These are phyloP conservation scores for Eudyptes chrysolophus DNA, from an alignment of 2,113 vertebrate species.

Conservation along the genomic window DNA sequence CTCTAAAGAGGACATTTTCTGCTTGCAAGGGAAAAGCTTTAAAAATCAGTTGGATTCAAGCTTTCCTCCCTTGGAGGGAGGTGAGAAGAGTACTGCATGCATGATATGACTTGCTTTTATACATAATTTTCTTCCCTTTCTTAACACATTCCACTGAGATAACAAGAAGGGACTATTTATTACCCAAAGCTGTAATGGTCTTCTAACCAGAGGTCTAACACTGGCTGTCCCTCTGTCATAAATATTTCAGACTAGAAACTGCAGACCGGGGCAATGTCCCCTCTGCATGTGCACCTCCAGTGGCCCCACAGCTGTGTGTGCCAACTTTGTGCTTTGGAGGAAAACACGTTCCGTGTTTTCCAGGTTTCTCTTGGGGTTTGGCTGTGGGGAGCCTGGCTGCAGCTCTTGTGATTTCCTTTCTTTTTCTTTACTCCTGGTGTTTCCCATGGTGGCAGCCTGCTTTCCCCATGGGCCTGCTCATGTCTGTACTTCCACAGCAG, in stretches of 20 bases:
- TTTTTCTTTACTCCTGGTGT: background rate
- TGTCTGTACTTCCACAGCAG: background rate
- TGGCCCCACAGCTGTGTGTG: background rate
- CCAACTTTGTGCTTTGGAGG: accelerated
- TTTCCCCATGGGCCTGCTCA: background rate
- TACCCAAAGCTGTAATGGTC: background rate
- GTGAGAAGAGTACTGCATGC: background rate
- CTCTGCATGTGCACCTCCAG: background rate
- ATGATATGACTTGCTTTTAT: background rate
- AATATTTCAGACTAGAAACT: background rate
- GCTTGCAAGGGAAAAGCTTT: background rate
- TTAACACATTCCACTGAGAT: background rate
- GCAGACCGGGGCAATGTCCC: background rate
- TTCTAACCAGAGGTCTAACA: background rate
- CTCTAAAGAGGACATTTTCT: background rate
- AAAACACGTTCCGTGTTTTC: background rate
- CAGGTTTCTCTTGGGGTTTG: background rate
- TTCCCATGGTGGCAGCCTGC: background rate
- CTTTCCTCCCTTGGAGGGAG: background rate
- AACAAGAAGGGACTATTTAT: background rate
- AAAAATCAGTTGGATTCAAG: background rate
- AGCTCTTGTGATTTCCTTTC: background rate
- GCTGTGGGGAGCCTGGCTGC: background rate
- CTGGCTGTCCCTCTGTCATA: background rate
- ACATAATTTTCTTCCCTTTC: background rate